A percentile compares a stretch with the other conserved stretches of the same genome.
Conservation (phyloP, 2,888 invertebrate species). For the Dendrolimus houi region DNA sequence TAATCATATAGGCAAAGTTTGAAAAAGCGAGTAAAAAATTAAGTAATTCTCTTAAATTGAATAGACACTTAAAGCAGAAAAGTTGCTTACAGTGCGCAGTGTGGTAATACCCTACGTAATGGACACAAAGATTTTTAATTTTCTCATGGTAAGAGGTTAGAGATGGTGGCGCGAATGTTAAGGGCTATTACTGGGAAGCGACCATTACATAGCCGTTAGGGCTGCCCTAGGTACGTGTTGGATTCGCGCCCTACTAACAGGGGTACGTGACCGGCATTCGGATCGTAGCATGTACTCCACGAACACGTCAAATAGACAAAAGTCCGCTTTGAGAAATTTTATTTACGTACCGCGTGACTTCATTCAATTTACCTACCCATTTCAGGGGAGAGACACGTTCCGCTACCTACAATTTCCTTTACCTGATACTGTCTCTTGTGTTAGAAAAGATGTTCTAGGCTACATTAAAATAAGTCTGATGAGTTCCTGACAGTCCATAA, state of each 20-base stretch:
- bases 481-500: no score
- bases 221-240: conserved; percentile 55
- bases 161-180: conserved; percentile 40
- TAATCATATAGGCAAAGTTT: no score
- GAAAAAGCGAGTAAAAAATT: no score
- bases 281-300: conserved; percentile 21
- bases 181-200: conserved; percentile 47
- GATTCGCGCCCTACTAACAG: conserved; percentile 66
- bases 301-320: conserved; percentile 30
- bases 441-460: not conserved
- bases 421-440: not conserved
- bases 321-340: conserved; percentile 16
- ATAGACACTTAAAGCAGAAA: no score
- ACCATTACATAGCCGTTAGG: conserved; percentile 65
- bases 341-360: conserved; percentile 12
- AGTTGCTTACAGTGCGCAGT: no score
- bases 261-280: conserved; percentile 51
- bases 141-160: conserved; percentile 45
- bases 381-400: not conserved
- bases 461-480: not conserved
- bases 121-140: conserved; percentile 62
- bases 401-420: not conserved
- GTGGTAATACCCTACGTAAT: no score
- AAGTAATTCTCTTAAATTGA: no score
- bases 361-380: conserved; percentile 6